Evolutionary conservation across 1,140 invertebrate species (phyloP), one percentile per base, ranked within the genome.

Genomic region (Trichoplusia ni): DNA sequence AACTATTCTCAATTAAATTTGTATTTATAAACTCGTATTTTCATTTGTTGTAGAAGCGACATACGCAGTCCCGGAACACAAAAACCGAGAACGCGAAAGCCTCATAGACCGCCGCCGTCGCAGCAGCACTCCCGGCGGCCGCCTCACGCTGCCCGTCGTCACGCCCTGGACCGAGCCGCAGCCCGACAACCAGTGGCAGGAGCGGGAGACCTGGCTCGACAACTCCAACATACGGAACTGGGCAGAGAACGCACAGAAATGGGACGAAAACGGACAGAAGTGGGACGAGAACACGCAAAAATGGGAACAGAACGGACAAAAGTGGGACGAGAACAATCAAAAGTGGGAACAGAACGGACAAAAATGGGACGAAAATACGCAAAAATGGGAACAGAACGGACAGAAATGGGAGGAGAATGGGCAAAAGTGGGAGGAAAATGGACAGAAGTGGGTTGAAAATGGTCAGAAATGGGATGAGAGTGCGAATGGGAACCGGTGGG

Each of bases 11-110:
- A n/a, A n/a, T n/a, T n/a, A n/a, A 13, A 13, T 11, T 37, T 14
- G n/a, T 13, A 2, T 13, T 35, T 6, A 19, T 40, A 18, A 1
- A 19, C 19, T 7, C 19, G 13, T 29, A 19, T 3, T 27, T n/a
- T 18, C 7, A 13, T 9, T n/a, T 38, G 2, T 42, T 67, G 31
- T 47, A 56, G 86, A 89, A 75, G 84, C 82, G n/a, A 89, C 86
- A 9, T 89, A 89, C 64, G 85, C 86, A 4, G 85, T 89, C 0
- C 86, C 86, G 0, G 85, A 87, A 46, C 81, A 86, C 64, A 87
- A 86, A 53, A 73, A 77, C 14, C 77, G 84, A 0, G 84, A 85
- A 29, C 67, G 84, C 1, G 84, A 86, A 31, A 85, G 82, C 21
- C 67, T 89, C 0, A 83, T 85, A 56, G 86, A 87, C 19, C 74